A percentile compares a stretch with the other conserved stretches of the same genome.
Conservation (phyloP, 2,797 vertebrate genomes). For the Trematomus bernacchii region DNA sequence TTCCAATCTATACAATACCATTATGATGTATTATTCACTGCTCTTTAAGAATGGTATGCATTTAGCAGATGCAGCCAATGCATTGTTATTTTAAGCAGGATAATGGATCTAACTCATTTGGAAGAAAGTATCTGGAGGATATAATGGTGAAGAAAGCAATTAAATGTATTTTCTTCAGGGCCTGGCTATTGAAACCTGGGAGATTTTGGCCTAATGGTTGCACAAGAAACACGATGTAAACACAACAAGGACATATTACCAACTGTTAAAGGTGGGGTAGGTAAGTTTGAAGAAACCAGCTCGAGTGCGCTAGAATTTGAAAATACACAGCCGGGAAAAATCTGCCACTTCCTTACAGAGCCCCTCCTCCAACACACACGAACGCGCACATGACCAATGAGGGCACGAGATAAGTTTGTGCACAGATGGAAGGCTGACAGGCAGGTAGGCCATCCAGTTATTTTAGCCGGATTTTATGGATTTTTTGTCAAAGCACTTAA, state of each 20-base stretch:
- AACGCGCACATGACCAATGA: too few species aligned
- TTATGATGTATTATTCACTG: constrained; percentile 4
- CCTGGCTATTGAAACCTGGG: not conserved
- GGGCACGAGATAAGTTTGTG: too few species aligned
- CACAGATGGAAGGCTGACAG: too few species aligned
- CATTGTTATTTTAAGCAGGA: not conserved
- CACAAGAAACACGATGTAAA: not conserved
- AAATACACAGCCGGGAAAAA: too few species aligned
- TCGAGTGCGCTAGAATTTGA: too few species aligned
- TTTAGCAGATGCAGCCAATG: not conserved
- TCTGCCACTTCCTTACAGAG: too few species aligned
- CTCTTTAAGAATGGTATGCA: not conserved
- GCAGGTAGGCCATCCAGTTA: too few species aligned
- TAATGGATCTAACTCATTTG: not conserved
- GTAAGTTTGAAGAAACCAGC: too few species aligned
- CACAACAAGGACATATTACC: not conserved
- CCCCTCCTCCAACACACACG: too few species aligned
- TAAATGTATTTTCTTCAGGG: not conserved
- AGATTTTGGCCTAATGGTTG: not conserved
- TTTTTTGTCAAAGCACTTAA: too few species aligned
- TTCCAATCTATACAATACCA: constrained; percentile 2
- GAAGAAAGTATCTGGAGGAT: not conserved
- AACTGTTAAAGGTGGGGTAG: too few species aligned
- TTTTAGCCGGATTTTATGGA: too few species aligned
- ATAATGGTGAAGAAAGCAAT: not conserved